Base-by-base conservation (phyloP, 2,797 vertebrate genomes). In the Diplodus sargus region DNA sequence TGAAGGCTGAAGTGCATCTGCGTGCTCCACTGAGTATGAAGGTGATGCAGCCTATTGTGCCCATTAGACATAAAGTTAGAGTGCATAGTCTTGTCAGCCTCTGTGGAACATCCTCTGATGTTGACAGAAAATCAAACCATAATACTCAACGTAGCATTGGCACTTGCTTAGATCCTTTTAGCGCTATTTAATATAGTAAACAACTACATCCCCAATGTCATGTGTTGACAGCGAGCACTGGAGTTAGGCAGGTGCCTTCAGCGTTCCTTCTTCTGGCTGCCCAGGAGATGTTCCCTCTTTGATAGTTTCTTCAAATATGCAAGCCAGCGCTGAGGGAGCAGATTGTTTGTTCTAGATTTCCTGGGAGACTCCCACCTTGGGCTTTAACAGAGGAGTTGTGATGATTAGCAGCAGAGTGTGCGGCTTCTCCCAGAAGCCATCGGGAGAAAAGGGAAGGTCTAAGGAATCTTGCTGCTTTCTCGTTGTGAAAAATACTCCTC, bases 261-360 rank as follows among this genome's bases (percentile, higher is more conserved):
- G 92, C 87, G 39, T 78, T 83, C 53, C 86, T 87, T 89, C 88
- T 90, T 87, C 81, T 85, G 81, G 88, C 87, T 92, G 90, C 92
- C 89, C 94, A 87, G 79, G 90, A 95, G 94, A 94, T 93, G 92
- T 87, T 90, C 87, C 90, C 91, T 95, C 93, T 96, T 95, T 95
- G 90, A 93, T 95, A 94, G 93, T 95, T 95, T 93, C 95, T 95
- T 95, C 94, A 95, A 95, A 96, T 94, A 95, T 94, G 92, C 90
- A 91, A 88, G 91, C 76, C 70, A 56, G 87, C 90, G 81, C 93
- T 87, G 16, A 62, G 91, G 94, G 93, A 94, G 80, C 87, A 76
- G 70, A 86, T 89, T 95, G 94, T 95, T 95, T 96, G 94, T 93
- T 94, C 90, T 91, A 78, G 85, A 94, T 93, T 93, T 93, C 94